Percentiles rank a stretch among this genome's conserved stretches.
These are phyloP conservation scores for Eilema sororculum DNA, from an alignment of 2,888 invertebrate species.

Conservation along the genomic window DNA sequence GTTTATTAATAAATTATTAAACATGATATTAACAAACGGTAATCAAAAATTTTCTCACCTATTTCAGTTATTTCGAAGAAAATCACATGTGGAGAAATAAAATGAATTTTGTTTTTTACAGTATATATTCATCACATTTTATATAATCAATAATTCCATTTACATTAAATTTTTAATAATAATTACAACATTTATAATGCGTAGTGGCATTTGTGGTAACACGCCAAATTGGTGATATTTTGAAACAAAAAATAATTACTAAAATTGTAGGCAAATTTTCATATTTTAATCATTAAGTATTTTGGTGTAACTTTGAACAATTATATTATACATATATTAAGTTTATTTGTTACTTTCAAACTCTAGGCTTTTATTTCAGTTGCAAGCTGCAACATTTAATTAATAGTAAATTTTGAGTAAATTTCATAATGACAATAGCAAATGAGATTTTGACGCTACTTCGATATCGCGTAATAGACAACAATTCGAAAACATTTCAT, in stretches of 20 bases:
- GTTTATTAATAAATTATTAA: no score
- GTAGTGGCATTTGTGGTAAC: slow-evolving; percentile 42
- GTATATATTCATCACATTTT: slow-evolving; percentile 61
- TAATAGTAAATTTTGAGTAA: slow-evolving; percentile 33
- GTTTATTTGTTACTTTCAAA: slow-evolving; percentile 30
- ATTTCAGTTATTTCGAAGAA: not conserved
- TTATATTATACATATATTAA: slow-evolving; percentile 32
- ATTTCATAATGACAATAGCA: slow-evolving; percentile 34
- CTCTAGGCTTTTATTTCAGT: slow-evolving; percentile 29
- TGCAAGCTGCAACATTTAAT: slow-evolving; percentile 30
- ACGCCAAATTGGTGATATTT: slow-evolving; percentile 25
- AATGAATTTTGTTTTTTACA: slow-evolving; percentile 36
- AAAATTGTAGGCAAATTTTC: slow-evolving; percentile 20
- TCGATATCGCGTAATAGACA: slow-evolving; percentile 18
- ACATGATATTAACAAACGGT: no score
- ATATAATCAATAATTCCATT: slow-evolving; percentile 56
- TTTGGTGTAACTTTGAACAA: slow-evolving; percentile 32
- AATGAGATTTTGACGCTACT: slow-evolving; percentile 33
- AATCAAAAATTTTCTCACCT: not conserved
- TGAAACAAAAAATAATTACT: slow-evolving; percentile 15
- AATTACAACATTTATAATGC: slow-evolving; percentile 53
- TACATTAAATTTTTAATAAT: slow-evolving; percentile 56
- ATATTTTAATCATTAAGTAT: slow-evolving; percentile 28
- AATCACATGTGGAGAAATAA: not conserved
- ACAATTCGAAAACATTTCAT: slow-evolving; percentile 35